Evolutionary conservation across 92 coral and sea anemone genomes (phyloP).

Genomic region (Porites divaricata): DNA sequence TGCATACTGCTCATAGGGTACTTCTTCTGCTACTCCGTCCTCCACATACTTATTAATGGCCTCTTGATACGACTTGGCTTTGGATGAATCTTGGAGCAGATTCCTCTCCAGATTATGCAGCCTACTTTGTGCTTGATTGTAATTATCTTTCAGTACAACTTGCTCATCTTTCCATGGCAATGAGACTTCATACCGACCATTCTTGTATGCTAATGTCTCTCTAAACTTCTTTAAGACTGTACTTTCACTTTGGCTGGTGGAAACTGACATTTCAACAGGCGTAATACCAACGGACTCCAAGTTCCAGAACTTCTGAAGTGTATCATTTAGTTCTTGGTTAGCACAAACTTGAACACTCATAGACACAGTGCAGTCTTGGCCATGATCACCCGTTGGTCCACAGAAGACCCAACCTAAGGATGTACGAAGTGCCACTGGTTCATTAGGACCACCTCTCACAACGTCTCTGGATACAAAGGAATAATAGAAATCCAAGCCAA

Average conservation of each 20-base stretch:
- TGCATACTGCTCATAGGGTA: conserved; percentile 22
- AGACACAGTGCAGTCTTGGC: conserved; percentile 17
- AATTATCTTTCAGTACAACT: conserved; percentile 2
- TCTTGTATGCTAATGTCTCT: conserved; percentile 26
- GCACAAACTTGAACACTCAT: conserved; percentile 29
- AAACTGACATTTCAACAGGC: conserved; percentile 19
- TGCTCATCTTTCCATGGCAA: conserved; percentile 42
- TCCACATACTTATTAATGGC: conserved; percentile 38
- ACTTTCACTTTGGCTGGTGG: conserved; percentile 6
- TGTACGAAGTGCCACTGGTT: conserved; percentile 44
- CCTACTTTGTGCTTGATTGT: conserved; percentile 10
- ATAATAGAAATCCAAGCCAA: conserved; percentile 42
- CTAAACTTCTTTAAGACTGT: conserved; percentile 17
- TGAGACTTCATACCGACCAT: conserved; percentile 41
- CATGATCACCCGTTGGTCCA: neutral
- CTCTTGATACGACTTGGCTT: conserved; percentile 12
- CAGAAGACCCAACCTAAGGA: conserved; percentile 31
- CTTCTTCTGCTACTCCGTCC: conserved; percentile 37
- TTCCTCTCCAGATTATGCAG: conserved; percentile 34
- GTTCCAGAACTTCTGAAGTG: conserved; percentile 41
- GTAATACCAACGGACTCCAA: conserved; percentile 32
- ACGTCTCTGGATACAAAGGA: conserved; percentile 47
- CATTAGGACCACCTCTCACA: conserved; percentile 38
- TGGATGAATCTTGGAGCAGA: conserved; percentile 6
- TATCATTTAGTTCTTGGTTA: conserved; percentile 47